Base-by-base conservation (phyloP, 2,113 vertebrate genomes). In the Oreochromis aureus region DNA sequence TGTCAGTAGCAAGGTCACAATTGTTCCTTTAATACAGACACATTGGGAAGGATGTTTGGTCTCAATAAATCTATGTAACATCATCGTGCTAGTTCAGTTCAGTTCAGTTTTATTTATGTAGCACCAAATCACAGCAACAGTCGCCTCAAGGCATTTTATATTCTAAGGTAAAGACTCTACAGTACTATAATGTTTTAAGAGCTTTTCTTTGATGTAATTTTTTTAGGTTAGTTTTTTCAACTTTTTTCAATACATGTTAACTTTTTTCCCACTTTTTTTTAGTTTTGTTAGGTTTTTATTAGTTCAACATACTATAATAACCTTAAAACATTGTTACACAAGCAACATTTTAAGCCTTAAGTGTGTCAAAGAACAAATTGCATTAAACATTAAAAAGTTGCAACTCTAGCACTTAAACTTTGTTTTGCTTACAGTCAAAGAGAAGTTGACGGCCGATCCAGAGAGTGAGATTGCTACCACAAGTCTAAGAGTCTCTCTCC, bases 401-500 rank as follows among this genome's bases (percentile, higher is more conserved):
- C n/a, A 30, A 41, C 19, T 18, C 1, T 80, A 63, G n/a, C 55
- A 51, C 90, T 94, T n/a, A 30, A 81, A 22, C 3, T 85, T 88
- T 58, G 41, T 86, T 3, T 85, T 58, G n/a, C 27, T 73, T 10
- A 53, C 95, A 99, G 99, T 99, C 91, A 99, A 99, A 96, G 99
- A 99, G 94, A 99, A 99, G 76, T 93, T 99, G 87, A 99, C 98
- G 5, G 98, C 98, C 0, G 99, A 99, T 91, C 99, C 99, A 11
- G 99, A 99, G 96, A 99, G 99, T 92, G 98, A 99, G 97, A 99
- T 99, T 41, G 98, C 99, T 80, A 99, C 99, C 46, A 99, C 98
- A 91, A 99, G 98, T 92, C 96, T 99, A 86, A 97, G 98, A 94
- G 98, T 99, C 81, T 99, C 98, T 87, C 97, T 99, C 2, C 97